These are phyloP conservation scores for Drosophila neutralis DNA, from an alignment of 2,888 invertebrate genomes.

Conservation along the genomic window DNA sequence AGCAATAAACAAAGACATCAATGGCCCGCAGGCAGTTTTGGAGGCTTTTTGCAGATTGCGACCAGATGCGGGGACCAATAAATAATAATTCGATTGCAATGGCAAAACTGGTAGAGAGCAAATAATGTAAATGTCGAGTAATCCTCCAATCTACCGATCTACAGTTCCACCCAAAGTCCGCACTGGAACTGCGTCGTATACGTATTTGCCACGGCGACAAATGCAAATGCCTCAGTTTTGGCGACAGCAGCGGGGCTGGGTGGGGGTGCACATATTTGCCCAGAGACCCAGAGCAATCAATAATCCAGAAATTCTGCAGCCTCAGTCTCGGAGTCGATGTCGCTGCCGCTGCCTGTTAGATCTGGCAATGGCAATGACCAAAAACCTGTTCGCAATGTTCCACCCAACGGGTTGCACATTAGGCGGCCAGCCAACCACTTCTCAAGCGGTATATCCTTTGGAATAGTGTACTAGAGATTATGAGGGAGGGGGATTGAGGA, in stretches of 20 bases:
- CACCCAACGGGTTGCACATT: constrained; percentile 73
- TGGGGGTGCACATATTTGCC: constrained; percentile 58
- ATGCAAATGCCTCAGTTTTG: constrained; percentile 49
- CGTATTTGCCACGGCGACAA: constrained; percentile 68
- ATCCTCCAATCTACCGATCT: constrained; percentile 9
- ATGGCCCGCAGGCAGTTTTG: constrained; percentile 45
- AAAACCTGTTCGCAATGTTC: constrained; percentile 51
- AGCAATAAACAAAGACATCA: constrained; percentile 80
- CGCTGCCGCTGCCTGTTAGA: constrained; percentile 37
- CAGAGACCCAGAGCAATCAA: constrained; percentile 80
- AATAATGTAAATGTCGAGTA: constrained; percentile 49
- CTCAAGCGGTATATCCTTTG: constrained; percentile 50
- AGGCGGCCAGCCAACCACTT: constrained; percentile 46
- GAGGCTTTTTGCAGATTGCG: constrained; percentile 25
- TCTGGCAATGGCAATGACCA: constrained; percentile 43
- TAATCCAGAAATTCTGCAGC: constrained; percentile 60
- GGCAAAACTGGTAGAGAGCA: constrained; percentile 63
- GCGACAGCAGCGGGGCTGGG: not conserved
- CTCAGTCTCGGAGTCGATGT: constrained; percentile 11
- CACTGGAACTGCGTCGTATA: not conserved
- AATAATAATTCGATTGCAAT: constrained; percentile 70
- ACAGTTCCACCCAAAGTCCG: not conserved
- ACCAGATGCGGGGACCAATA: constrained; percentile 56
- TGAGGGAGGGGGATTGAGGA: not conserved
- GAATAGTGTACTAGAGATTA: not conserved